phyloP scores from a whole-genome alignment of 2,113 vertebrate species.

The Protobothrops flavoviridis region DNA sequence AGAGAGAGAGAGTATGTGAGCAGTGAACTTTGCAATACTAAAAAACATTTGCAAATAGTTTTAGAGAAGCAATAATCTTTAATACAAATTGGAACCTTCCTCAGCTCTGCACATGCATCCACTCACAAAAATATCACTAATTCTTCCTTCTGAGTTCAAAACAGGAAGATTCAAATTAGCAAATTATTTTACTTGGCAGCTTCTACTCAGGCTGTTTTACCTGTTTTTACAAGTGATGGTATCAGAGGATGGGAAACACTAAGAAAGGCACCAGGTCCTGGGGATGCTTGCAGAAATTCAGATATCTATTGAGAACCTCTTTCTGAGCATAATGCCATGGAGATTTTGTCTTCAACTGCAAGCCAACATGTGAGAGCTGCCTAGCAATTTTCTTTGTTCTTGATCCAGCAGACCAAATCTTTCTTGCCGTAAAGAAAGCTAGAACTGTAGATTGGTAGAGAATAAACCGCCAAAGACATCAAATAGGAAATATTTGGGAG shows the following conservation, averaged over 20 bases:
- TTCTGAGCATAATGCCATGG: neutral
- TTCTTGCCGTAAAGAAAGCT: neutral
- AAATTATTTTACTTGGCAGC: neutral
- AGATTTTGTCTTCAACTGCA: neutral
- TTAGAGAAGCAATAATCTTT: neutral
- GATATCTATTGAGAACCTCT: neutral
- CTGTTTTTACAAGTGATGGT: neutral
- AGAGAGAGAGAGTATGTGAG: neutral
- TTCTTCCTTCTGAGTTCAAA: neutral
- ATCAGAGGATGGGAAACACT: neutral
- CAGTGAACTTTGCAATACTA: neutral
- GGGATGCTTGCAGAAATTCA: neutral
- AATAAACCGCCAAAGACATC: neutral
- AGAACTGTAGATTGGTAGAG: neutral
- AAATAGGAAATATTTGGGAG: neutral
- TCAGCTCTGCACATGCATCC: neutral
- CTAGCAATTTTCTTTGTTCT: neutral
- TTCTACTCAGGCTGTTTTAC: neutral
- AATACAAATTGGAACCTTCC: neutral
- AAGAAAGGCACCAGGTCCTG: neutral
- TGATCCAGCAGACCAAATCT: neutral
- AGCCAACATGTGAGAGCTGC: neutral
- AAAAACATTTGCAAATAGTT: neutral
- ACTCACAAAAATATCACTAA: neutral
- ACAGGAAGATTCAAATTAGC: neutral